phyloP scores from a whole-genome alignment of 2,797 vertebrate genomes.

The Yasuhikotakia modesta region DNA sequence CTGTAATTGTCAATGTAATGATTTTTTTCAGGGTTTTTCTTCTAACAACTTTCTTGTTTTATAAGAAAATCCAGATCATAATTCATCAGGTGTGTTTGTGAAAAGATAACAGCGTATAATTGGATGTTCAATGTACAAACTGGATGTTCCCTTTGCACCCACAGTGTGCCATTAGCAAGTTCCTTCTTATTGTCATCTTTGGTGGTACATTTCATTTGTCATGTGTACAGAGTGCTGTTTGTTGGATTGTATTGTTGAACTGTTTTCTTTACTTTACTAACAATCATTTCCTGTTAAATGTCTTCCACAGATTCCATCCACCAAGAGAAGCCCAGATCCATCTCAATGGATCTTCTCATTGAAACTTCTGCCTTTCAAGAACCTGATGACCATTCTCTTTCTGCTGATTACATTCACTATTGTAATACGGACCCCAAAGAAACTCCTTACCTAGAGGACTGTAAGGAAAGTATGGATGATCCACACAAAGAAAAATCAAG shows the following conservation, averaged over 20 bases:
- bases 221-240: conserved; percentile 76
- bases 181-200: conserved; percentile 79
- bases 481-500: conserved; percentile 65
- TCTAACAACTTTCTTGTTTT: conserved; percentile 19
- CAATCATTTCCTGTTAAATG: conserved; percentile 54
- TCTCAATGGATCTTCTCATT: conserved; percentile 73
- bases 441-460: conserved; percentile 69
- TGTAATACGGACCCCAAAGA: conserved; percentile 56
- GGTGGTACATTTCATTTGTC: conserved; percentile 89
- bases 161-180: conserved; percentile 81
- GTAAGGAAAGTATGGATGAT: conserved; percentile 62
- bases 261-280: conserved; percentile 2
- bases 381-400: conserved; percentile 52
- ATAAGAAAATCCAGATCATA: conserved; percentile 21
- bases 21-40: conserved; percentile 9
- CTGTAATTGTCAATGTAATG: conserved; percentile 88
- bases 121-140: conserved; percentile 50
- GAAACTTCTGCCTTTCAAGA: conserved; percentile 65
- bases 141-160: conserved; percentile 61
- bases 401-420: conserved; percentile 53
- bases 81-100: conserved; percentile 20
- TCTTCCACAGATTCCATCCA: conserved; percentile 67
- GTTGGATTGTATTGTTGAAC: conserved; percentile 63
- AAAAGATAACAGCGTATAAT: not conserved
- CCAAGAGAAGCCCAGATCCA: conserved; percentile 70